A percentile compares a stretch with the other conserved stretches of the same genome.
Conservation (phyloP, 1,140 invertebrate genomes). For the Drosophila lacertosa region DNA sequence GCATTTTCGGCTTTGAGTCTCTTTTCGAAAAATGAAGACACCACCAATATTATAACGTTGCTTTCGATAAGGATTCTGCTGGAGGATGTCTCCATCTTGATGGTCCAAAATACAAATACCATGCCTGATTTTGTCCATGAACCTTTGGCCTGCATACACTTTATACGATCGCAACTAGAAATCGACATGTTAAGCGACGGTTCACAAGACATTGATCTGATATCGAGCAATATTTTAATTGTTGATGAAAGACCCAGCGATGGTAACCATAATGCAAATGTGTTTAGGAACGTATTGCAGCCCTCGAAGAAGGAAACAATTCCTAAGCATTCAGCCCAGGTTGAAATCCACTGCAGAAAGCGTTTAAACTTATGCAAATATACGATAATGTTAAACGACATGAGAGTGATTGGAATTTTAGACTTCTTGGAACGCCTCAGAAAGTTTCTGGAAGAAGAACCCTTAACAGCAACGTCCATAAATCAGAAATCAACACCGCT, state of each 20-base stretch:
- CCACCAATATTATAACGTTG: conserved; percentile 87
- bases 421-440: conserved; percentile 96
- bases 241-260: conserved; percentile 88
- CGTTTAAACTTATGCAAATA: conserved; percentile 90
- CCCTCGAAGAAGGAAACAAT: conserved; percentile 86
- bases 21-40: conserved; percentile 42
- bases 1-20: conserved; percentile 58
- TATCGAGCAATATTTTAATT: conserved; percentile 95
- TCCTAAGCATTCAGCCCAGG: conserved; percentile 89
- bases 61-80: conserved; percentile 93
- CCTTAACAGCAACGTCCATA: conserved; percentile 30
- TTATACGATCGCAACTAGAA: conserved; percentile 94
- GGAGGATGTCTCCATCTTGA: conserved; percentile 92
- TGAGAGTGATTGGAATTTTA: conserved; percentile 96
- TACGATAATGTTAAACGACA: conserved; percentile 96
- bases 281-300: conserved; percentile 95
- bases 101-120: conserved; percentile 85
- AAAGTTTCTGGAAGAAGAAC: conserved; percentile 89
- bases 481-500: conserved; percentile 26
- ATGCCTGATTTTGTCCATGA: conserved; percentile 61
- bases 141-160: conserved; percentile 94
- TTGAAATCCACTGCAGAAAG: conserved; percentile 92
- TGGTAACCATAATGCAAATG: conserved; percentile 86
- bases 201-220: conserved; percentile 95
- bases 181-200: conserved; percentile 94